These are phyloP conservation scores for Sternotherus odoratus DNA, from an alignment of 2,797 vertebrate genomes.

Conservation along the genomic window DNA sequence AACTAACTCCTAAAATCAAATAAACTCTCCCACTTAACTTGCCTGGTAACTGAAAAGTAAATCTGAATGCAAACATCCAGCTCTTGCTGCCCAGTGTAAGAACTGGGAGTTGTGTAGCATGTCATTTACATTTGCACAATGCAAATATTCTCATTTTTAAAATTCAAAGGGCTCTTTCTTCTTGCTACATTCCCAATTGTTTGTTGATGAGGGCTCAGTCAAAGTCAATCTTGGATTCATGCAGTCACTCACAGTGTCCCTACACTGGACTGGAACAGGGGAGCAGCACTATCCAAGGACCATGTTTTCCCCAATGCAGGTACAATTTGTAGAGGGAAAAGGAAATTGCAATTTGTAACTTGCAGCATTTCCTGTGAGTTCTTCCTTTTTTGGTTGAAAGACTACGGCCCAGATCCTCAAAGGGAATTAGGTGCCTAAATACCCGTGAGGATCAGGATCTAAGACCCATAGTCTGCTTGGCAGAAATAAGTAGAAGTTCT, in stretches of 20 bases:
- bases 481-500: not conserved
- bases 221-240: not conserved
- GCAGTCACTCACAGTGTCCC: not conserved
- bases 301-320: rapidly evolving
- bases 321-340: not conserved
- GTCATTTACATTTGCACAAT: not conserved
- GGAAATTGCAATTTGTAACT: not conserved
- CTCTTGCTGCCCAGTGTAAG: not conserved
- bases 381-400: not conserved
- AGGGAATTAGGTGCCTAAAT: not conserved
- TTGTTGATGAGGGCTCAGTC: not conserved
- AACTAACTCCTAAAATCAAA: not conserved
- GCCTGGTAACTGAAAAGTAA: not conserved
- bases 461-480: not conserved
- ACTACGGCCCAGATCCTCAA: not conserved
- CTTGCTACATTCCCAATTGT: not conserved
- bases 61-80: not conserved
- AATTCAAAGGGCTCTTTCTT: not conserved
- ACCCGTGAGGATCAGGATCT: not conserved
- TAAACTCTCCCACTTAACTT: not conserved
- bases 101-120: not conserved
- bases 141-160: not conserved
- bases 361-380: not conserved
- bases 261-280: not conserved
- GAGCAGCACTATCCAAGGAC: not conserved